Base-by-base conservation (phyloP, 2,797 vertebrate genomes). In the Apogon talboti region DNA sequence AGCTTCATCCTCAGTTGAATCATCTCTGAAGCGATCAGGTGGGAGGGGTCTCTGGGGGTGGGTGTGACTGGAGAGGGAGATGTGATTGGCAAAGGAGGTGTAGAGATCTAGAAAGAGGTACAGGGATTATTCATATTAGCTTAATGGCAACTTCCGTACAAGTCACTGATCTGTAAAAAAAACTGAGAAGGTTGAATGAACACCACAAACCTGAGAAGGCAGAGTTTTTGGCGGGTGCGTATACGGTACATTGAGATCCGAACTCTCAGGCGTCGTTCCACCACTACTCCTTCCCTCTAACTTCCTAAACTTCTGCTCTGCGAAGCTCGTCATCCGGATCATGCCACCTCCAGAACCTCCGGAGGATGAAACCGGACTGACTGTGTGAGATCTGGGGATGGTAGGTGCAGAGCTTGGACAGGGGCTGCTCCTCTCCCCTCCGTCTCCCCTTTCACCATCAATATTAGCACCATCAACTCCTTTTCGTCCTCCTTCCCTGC, bases 311-410 rank as follows among this genome's bases (percentile, higher is more conserved):
- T 99, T 99, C 87, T 98, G 97, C 81, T 99, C 98, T 0, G 98
- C 98, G 74, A 99, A 99, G 88, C 96, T 99, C 7, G 98, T 99
- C 97, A 99, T 99, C 54, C 96, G 95, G 71, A 98, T 93, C 77
- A 85, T 21, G 7, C 63, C 86, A 0, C 85, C 79, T 1, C 78
- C 90, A 0, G 91, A 93, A 1, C 96, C 95, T 0, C 95, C 95
- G 14, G 95, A 92, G 33, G 96, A 98, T 1, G 96, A 96, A 21
- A 67, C 66, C 0, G 96, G 95, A 87, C 97, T 98, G 16, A 94
- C 93, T 4, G 95, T 95, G 79, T 96, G 94, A 5, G 97, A 98
- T 78, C 89, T 93, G 67, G 83, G 84, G 40, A 89, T 53, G 3
- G 90, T 92, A 66, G 95, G 94, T 18, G 93, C 85, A 64, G 95